Evolutionary conservation across 1,140 invertebrate species (phyloP).

Genomic region (Drosophila cardini): DNA sequence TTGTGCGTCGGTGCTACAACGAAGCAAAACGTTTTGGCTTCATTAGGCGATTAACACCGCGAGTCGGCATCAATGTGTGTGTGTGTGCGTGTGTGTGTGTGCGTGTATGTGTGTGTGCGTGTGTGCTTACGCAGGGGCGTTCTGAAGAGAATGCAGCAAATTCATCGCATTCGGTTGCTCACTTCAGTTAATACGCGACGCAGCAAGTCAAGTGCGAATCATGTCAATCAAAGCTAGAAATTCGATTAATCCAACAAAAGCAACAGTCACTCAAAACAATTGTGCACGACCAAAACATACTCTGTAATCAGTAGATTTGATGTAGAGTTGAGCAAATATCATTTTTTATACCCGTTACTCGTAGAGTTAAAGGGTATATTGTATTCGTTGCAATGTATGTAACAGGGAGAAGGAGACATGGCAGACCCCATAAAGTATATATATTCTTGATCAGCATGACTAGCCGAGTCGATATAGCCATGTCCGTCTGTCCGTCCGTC

Average conservation of each 20-base stretch:
- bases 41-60: constrained; percentile 74
- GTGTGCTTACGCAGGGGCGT: constrained; percentile 25
- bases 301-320: not conserved
- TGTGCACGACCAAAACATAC: not conserved
- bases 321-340: too few relatives aligned
- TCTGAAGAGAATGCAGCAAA: not conserved
- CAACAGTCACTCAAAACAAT: not conserved
- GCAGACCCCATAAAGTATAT: too few relatives aligned
- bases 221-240: constrained; percentile 64
- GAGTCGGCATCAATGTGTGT: not conserved
- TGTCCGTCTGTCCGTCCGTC: too few relatives aligned
- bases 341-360: too few relatives aligned
- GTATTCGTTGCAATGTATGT: too few relatives aligned
- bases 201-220: constrained; percentile 80
- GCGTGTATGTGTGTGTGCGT: not conserved
- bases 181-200: constrained; percentile 65
- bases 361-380: too few relatives aligned
- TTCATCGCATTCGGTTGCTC: constrained; percentile 39
- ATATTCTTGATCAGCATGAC: too few relatives aligned
- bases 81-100: not conserved
- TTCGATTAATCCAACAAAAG: not conserved
- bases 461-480: too few relatives aligned
- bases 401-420: too few relatives aligned
- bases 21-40: constrained; percentile 70
- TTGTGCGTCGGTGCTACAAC: constrained; percentile 36